Conservation (phyloP, 1,140 invertebrate genomes). For the Drosophila seguyi region DNA sequence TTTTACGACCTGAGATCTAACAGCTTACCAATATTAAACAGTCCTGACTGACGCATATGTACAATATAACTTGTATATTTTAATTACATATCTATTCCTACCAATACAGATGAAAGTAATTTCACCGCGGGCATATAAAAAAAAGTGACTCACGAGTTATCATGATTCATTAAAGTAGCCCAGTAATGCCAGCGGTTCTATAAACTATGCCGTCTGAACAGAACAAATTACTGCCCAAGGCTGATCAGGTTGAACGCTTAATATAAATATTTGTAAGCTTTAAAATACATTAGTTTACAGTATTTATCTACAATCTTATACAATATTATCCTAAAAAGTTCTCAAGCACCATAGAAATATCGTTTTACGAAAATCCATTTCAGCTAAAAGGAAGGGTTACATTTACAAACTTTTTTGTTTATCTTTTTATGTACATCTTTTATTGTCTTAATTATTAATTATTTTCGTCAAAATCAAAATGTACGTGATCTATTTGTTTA, state of each 20-base stretch:
- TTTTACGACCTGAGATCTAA: too few relatives aligned
- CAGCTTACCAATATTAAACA: background rate
- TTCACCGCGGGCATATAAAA: slow-evolving; percentile 4
- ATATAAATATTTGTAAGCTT: background rate
- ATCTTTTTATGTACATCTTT: too few relatives aligned
- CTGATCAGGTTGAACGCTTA: slow-evolving; percentile 1
- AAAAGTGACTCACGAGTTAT: slow-evolving; percentile 24
- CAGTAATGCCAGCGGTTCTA: slow-evolving; percentile 19
- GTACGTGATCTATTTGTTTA: background rate
- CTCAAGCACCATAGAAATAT: background rate
- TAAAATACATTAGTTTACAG: background rate
- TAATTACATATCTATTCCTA: slow-evolving; percentile 12
- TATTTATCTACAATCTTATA: too few relatives aligned
- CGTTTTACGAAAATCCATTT: background rate
- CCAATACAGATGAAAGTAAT: slow-evolving; percentile 19
- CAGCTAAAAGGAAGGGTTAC: background rate
- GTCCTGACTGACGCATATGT: background rate
- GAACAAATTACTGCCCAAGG: slow-evolving; percentile 35
- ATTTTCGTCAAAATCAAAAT: background rate
- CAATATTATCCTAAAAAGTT: too few relatives aligned
- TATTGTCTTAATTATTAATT: too few relatives aligned
- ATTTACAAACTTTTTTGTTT: background rate
- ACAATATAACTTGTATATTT: background rate
- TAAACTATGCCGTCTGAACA: slow-evolving; percentile 19
- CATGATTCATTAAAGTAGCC: slow-evolving; percentile 34